phyloP scores from a whole-genome alignment of 2,797 vertebrate species.

The Vireo griseus region DNA sequence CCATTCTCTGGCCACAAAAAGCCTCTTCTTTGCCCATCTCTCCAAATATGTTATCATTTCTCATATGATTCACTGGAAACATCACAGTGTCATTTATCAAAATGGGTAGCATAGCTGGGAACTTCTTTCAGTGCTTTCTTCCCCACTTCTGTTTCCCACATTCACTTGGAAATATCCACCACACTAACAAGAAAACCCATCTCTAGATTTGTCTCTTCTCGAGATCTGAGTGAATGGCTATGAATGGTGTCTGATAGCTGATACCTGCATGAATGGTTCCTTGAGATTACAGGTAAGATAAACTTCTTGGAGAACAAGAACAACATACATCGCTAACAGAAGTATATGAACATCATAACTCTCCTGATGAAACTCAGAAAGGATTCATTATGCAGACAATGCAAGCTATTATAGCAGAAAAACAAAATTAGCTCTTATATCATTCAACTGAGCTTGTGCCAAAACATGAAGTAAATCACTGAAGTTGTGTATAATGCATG shows the following conservation, averaged over 20 bases:
- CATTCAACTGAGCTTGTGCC: slow-evolving; percentile 18
- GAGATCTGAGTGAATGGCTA: neutral
- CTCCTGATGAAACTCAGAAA: slow-evolving; percentile 1
- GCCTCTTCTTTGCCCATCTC: neutral
- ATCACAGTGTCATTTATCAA: neutral
- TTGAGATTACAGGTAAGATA: neutral
- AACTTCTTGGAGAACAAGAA: neutral
- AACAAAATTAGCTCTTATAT: slow-evolving; percentile 49
- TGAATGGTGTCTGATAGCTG: neutral
- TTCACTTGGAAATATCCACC: neutral
- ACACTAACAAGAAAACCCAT: neutral
- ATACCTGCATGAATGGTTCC: neutral
- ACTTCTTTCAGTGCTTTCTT: neutral
- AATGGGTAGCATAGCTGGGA: neutral
- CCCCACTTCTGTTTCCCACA: neutral
- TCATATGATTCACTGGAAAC: neutral
- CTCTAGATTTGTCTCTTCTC: neutral
- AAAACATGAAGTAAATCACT: slow-evolving; percentile 48
- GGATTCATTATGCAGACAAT: slow-evolving; percentile 44
- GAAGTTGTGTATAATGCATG: slow-evolving; percentile 37
- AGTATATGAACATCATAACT: neutral
- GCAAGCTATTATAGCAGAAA: slow-evolving; percentile 27
- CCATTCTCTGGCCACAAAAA: neutral
- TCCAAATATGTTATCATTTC: neutral
- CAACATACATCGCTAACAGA: neutral